Evolutionary conservation across 2,113 vertebrate genomes (phyloP).

Genomic region (Propithecus coquereli): DNA sequence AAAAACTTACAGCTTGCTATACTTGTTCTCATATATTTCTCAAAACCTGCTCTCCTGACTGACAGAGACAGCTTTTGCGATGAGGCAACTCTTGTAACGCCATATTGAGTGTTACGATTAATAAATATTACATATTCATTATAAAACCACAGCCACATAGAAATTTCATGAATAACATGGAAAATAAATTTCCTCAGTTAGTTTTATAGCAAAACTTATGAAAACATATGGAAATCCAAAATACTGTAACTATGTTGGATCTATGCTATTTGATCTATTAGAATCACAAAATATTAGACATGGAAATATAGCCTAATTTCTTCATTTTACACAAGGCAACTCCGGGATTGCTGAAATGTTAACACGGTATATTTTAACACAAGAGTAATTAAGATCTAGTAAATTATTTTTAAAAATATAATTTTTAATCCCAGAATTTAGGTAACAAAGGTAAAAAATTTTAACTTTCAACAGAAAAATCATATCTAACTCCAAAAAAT

Average conservation of each 20-base stretch:
- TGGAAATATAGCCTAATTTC: background rate
- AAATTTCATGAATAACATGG: background rate
- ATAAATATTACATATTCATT: background rate
- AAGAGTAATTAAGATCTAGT: background rate
- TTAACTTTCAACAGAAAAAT: slow-evolving; percentile 35
- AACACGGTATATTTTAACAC: background rate
- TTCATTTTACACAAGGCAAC: background rate
- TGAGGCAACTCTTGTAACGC: background rate
- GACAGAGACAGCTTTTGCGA: background rate
- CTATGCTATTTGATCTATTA: background rate
- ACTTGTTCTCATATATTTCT: background rate
- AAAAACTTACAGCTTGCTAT: background rate
- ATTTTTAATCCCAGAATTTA: slow-evolving; percentile 22
- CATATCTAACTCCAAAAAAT: background rate
- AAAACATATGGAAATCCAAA: slow-evolving; percentile 13
- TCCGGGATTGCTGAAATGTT: background rate
- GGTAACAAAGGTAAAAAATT: background rate
- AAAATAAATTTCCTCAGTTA: background rate
- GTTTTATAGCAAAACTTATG: background rate
- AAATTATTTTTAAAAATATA: background rate
- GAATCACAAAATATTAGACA: background rate
- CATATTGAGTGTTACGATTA: background rate
- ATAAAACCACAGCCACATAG: background rate
- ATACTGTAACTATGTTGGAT: background rate
- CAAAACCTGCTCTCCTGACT: background rate